Conservation (phyloP, 2,113 vertebrate genomes). For the Rhea pennata region DNA sequence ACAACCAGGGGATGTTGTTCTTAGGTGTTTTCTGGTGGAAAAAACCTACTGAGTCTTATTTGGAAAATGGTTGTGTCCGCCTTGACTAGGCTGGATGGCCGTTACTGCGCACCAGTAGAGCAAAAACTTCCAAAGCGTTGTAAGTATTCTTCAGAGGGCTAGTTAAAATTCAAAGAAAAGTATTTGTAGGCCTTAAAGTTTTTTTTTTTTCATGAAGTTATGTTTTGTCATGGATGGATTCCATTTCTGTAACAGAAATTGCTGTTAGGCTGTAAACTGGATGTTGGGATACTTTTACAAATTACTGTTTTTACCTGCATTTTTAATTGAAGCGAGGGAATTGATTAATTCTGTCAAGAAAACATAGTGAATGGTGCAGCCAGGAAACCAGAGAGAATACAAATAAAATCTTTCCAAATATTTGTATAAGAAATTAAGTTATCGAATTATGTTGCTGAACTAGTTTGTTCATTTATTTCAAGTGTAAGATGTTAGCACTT, state of each 20-base stretch:
- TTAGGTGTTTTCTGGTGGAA: neutral
- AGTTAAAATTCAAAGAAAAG: neutral
- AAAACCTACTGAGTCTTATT: neutral
- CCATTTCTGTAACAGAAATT: neutral
- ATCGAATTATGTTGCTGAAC: neutral
- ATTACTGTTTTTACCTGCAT: neutral
- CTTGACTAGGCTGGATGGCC: neutral
- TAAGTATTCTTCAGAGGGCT: neutral
- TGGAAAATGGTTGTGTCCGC: neutral
- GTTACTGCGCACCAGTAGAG: neutral
- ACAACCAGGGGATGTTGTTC: neutral
- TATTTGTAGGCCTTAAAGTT: neutral
- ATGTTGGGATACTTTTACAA: neutral
- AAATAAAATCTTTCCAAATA: neutral
- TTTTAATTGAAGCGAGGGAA: neutral
- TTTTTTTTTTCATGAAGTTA: neutral
- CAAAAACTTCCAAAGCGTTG: neutral
- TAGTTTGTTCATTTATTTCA: neutral
- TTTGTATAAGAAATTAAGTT: neutral
- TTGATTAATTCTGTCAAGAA: neutral
- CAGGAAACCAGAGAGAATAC: neutral
- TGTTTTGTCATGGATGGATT: neutral
- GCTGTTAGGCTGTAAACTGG: neutral
- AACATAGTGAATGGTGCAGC: neutral
- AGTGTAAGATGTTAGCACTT: neutral